Evolutionary conservation across 2,888 invertebrate genomes (phyloP), one percentile per base, ranked within the genome.

Genomic region (Acronicta aceris): DNA sequence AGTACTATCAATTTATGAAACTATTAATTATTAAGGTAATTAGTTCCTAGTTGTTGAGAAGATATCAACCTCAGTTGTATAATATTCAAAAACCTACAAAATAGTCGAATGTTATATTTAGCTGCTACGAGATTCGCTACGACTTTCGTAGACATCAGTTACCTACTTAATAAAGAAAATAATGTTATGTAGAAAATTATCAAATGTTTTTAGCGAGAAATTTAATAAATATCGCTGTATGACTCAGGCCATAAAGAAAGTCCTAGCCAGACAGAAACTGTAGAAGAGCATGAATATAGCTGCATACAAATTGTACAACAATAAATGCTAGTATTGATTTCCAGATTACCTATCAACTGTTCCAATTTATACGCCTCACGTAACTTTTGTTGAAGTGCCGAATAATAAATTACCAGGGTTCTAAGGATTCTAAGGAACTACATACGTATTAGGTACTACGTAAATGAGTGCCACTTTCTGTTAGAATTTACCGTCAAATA

Each of bases 271-370:
- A 38, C 36, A 68, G 53, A 68, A 70, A 21, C 50, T 40, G 40
- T 47, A n/a, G 42, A 8, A 25, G 4, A 9, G 17, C 42, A 69
- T 48, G 27, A 41, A 40, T 42, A 30, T 48, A 17, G 43, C 36
- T 64, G 55, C 71, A 70, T 56, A 33, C 55, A 64, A 52, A 45
- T 70, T 25, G 48, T 30, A 30, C 51, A 51, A 48, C 55, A 63
- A 70, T 70, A 63, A 55, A 45, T 17, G 12, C 12, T 25, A 13
- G 5, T 69, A 69, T 50, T 69, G 51, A 66, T 56, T 69, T 43
- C 13, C 40, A 56, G 40, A 63, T 55, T 43, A 33, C 40, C 51
- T 27, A 43, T 62, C 36, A 16, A 6, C 30, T 49, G 38, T 51
- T 58, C 36, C 41, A n/a, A 38, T n/a, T 38, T n/a, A 7, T 6